Percentiles rank a stretch among this genome's conserved stretches.
Conservation (phyloP, 2,888 invertebrate species). For the Lamellibrachia columna region DNA sequence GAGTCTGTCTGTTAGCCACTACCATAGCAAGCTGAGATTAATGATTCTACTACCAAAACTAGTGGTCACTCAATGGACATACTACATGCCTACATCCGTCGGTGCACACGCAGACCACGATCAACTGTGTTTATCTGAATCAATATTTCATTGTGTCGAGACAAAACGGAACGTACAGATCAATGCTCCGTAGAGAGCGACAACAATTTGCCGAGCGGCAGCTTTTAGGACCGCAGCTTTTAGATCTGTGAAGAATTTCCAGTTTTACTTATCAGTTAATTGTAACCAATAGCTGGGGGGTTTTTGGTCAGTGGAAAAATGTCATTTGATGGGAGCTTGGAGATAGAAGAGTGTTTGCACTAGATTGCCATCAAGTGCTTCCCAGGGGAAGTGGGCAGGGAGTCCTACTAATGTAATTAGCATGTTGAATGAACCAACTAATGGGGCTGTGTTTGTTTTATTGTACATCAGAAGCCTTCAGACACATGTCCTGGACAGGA, state of each 20-base stretch:
- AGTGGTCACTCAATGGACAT: neutral
- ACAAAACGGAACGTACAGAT: neutral
- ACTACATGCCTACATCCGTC: neutral
- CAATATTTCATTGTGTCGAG: slow-evolving; percentile 12
- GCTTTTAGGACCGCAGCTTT: neutral
- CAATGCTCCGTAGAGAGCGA: neutral
- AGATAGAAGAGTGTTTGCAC: neutral
- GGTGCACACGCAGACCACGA: neutral
- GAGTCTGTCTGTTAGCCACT: neutral
- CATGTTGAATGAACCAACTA: neutral
- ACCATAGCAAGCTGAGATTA: neutral
- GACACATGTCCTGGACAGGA: neutral
- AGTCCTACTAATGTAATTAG: neutral
- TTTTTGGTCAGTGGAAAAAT: neutral
- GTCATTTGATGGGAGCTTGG: neutral
- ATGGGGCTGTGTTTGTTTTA: slow-evolving; percentile 9
- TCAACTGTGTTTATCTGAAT: neutral
- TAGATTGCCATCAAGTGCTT: neutral
- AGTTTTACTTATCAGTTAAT: neutral
- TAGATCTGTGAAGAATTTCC: neutral
- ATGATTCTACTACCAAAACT: neutral
- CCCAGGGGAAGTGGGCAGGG: neutral
- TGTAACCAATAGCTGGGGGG: neutral
- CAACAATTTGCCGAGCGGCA: neutral
- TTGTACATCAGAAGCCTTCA: neutral